These are phyloP conservation scores for Tridacna crocea DNA, from an alignment of 2,888 invertebrate genomes.

Conservation along the genomic window DNA sequence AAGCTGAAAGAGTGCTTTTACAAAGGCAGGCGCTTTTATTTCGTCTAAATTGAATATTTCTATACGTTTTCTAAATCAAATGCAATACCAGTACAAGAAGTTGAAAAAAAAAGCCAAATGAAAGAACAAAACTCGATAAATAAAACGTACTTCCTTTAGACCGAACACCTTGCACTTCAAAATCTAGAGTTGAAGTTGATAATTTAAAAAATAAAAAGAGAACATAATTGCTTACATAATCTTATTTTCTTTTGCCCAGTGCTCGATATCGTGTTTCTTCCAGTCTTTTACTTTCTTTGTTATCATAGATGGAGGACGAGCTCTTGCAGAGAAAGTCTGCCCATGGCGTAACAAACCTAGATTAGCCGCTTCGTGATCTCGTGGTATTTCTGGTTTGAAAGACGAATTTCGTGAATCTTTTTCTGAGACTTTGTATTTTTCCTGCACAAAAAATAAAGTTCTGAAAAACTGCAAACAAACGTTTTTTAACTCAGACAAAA, in stretches of 20 bases:
- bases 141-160: too few relatives aligned
- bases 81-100: too few relatives aligned
- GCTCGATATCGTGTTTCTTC: conserved; percentile 43
- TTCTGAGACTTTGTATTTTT: conserved; percentile 35
- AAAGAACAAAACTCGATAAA: too few relatives aligned
- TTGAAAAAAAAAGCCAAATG: too few relatives aligned
- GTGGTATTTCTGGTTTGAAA: neutral
- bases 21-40: too few relatives aligned
- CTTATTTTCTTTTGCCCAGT: conserved; percentile 40
- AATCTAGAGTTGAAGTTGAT: neutral
- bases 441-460: neutral
- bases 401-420: neutral
- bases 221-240: conserved; percentile 37
- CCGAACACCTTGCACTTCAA: too few relatives aligned
- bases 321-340: neutral
- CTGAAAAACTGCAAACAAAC: too few relatives aligned
- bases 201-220: neutral
- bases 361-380: neutral
- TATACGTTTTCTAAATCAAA: too few relatives aligned
- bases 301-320: conserved; percentile 1
- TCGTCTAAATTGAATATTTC: too few relatives aligned
- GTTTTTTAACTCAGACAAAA: neutral
- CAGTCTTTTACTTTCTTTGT: conserved; percentile 39
- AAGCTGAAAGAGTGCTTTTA: too few relatives aligned
- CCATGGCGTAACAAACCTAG: neutral